A percentile compares a stretch with the other conserved stretches of the same genome.
Evolutionary conservation across 2,888 invertebrate genomes (phyloP).

Genomic region (Metopia argyrocephala): DNA sequence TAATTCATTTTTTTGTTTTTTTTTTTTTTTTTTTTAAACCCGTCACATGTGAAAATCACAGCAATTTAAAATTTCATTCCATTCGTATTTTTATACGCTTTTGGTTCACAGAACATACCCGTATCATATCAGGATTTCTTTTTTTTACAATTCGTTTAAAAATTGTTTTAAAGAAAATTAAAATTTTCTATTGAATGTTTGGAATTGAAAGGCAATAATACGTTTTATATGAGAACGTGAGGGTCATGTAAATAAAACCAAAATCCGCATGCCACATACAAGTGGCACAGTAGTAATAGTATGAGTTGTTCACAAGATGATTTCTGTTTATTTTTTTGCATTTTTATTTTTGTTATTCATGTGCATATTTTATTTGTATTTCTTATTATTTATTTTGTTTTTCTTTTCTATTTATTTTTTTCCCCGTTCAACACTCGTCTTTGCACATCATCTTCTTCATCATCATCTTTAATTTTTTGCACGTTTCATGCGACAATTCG

Average conservation of each 20-base stretch:
- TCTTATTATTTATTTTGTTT: conserved; percentile 1
- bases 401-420: background rate
- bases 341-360: background rate
- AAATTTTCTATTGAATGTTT: background rate
- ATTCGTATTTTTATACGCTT: too few species aligned
- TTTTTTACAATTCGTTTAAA: too few species aligned
- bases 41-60: too few species aligned
- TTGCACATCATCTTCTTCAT: conserved; percentile 4
- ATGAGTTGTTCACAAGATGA: background rate
- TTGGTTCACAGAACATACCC: too few species aligned
- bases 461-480: conserved; percentile 44
- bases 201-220: background rate
- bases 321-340: background rate
- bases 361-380: background rate
- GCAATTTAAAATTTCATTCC: too few species aligned
- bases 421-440: background rate
- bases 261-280: conserved; percentile 4
- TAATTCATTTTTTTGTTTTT: too few species aligned
- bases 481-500: conserved; percentile 42
- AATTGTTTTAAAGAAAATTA: too few species aligned
- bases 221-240: background rate
- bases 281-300: background rate
- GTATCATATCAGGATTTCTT: too few species aligned
- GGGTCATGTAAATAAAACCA: background rate
- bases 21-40: too few species aligned